phyloP scores from a whole-genome alignment of 2,113 vertebrate species.

The Arothron firmamentum region DNA sequence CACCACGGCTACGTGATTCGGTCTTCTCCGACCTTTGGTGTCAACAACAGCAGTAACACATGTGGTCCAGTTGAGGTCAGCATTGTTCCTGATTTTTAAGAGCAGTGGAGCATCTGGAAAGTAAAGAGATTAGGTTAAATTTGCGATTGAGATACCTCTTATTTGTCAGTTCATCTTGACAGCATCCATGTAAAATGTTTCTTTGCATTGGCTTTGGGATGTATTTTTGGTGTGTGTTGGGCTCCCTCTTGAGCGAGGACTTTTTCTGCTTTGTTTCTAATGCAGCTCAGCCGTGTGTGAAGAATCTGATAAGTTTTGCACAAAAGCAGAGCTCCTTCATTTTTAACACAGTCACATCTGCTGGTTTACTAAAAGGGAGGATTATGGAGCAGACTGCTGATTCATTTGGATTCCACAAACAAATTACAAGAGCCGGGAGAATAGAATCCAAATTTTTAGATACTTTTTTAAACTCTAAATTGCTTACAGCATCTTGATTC shows the following conservation, averaged over 20 bases:
- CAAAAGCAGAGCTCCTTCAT: not conserved
- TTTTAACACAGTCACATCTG: slow-evolving; percentile 3
- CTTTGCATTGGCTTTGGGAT: not conserved
- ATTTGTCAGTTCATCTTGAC: not conserved
- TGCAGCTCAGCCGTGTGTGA: not conserved
- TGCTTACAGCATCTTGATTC: too few species aligned
- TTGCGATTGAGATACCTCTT: slow-evolving; percentile 14
- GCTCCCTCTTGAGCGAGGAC: not conserved
- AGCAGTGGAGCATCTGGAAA: slow-evolving; percentile 2
- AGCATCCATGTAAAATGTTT: not conserved
- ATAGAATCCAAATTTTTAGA: too few species aligned
- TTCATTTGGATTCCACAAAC: not conserved
- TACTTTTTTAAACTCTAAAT: too few species aligned
- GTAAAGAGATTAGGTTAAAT: slow-evolving; percentile 8
- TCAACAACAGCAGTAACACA: slow-evolving; percentile 58
- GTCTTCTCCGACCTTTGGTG: slow-evolving; percentile 25
- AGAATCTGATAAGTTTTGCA: not conserved
- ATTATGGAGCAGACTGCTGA: not conserved
- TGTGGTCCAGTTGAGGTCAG: slow-evolving; percentile 68
- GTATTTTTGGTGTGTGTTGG: not conserved
- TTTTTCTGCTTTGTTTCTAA: not conserved
- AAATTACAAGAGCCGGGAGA: too few species aligned
- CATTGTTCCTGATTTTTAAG: slow-evolving; percentile 64
- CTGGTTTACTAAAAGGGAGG: not conserved
- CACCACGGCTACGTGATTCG: slow-evolving; percentile 47